Evolutionary conservation across 2,888 invertebrate genomes (phyloP).

Genomic region (Sinhomidia bicolor): DNA sequence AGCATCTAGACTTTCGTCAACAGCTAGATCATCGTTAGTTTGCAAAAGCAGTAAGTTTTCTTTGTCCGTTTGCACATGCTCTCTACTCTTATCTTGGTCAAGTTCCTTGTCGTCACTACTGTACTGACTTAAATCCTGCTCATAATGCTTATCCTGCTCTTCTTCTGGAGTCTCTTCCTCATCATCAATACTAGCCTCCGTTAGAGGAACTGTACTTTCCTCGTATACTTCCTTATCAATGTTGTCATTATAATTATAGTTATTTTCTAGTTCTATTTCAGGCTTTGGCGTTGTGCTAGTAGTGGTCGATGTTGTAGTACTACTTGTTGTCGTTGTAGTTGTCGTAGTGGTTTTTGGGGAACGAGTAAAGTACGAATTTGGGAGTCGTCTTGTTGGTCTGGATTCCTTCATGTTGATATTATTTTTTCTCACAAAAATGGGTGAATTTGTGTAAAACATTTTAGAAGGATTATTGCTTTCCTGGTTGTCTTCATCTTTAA

Average conservation of each 20-base stretch:
- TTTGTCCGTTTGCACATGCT: constrained; percentile 37
- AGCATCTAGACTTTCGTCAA: constrained; percentile 5
- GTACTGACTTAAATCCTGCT: background rate
- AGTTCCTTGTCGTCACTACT: constrained; percentile 46
- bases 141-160: background rate
- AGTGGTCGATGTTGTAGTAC: constrained; percentile 41
- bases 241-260: constrained; percentile 1
- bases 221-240: background rate
- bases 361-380: constrained; percentile 54
- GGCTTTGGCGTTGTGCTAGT: constrained; percentile 51
- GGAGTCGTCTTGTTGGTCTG: constrained; percentile 31
- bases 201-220: background rate
- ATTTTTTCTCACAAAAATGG: constrained; percentile 17
- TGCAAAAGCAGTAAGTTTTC: background rate
- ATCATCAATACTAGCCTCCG: background rate
- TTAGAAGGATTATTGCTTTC: constrained; percentile 39
- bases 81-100: constrained; percentile 10
- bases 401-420: background rate
- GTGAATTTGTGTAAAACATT: constrained; percentile 66
- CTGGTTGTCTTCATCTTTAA: background rate
- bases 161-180: constrained; percentile 4
- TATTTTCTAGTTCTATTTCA: background rate
- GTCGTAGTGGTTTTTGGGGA: constrained; percentile 14
- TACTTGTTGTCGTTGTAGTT: constrained; percentile 24
- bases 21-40: background rate